Evolutionary conservation across 2,797 vertebrate genomes (phyloP), one percentile per base, ranked within the genome.

Genomic region (Myotis daubentonii): DNA sequence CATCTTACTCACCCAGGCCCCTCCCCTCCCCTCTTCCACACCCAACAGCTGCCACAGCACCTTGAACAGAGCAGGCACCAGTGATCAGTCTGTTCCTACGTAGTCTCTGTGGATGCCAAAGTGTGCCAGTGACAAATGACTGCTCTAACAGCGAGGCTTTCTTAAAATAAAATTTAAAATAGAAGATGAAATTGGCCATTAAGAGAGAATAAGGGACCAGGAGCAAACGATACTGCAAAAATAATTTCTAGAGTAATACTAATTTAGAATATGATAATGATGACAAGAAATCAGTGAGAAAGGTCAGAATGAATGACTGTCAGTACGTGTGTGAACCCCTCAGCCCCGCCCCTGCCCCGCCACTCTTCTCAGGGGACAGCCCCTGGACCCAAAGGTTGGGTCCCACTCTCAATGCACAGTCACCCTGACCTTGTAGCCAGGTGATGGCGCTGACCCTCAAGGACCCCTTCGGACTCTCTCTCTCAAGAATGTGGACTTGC

Each of bases 141-240:
- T 33, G 60, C 68, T 65, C 33, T 22, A 75, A 71, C 33, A 87
- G 72, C 2, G 7, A 33, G 60, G 70, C 0, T 68, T 55, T 60
- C 57, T 91, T 93, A 8, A 36, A 91, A 78, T 41, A 28, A 89
- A 51, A 95, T 80, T 84, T 71, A 74, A 83, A 89, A 92, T 5
- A 71, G 41, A 90, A 87, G 92, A 84, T 47, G 60, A 60, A 91
- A 89, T 11, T 76, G 53, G 74, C 57, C 55, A 71, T 80, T 93
- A 60, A 71, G 70, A 71, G 88, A 87, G 76, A 94, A 83, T 20
- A 51, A 84, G 44, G 53, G 60, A 78, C 89, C 2, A 20, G 91
- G 55, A 92, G 10, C 81, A 92, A 87, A 84, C 3, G 13, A 53
- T 30, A 75, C 66, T 47, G 11, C 11, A 72, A 36, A 83, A 49